phyloP scores from a whole-genome alignment of 1,140 invertebrate species.

The Drosophila busckii region DNA sequence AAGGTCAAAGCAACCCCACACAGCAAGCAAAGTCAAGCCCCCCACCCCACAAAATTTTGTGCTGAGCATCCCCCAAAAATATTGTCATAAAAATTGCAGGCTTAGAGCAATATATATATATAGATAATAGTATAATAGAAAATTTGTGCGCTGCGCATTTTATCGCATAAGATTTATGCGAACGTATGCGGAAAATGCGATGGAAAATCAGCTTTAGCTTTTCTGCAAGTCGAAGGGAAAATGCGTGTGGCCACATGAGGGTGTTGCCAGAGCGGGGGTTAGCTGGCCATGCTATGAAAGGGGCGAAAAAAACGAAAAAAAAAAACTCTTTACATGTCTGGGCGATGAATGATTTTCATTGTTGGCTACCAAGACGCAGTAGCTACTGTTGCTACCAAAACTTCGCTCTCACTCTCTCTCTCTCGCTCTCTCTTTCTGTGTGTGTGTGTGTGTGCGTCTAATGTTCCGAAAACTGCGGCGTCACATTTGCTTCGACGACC shows the following conservation, averaged over 20 bases:
- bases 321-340: constrained; percentile 48
- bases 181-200: constrained; percentile 63
- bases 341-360: constrained; percentile 64
- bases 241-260: constrained; percentile 13
- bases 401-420: too few relatives aligned
- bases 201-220: constrained; percentile 13
- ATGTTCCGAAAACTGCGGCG: constrained; percentile 56
- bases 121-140: not conserved
- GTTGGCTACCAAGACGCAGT: constrained; percentile 61
- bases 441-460: constrained; percentile 25
- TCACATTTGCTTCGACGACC: constrained; percentile 27
- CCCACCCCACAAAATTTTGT: too few relatives aligned
- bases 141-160: constrained; percentile 59
- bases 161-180: constrained; percentile 61
- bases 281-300: constrained; percentile 4
- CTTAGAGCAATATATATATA: too few relatives aligned
- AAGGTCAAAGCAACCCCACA: too few relatives aligned
- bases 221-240: constrained; percentile 3
- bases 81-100: too few relatives aligned
- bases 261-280: not conserved
- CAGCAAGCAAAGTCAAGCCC: too few relatives aligned
- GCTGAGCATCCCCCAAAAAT: too few relatives aligned
- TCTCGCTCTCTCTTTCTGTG: constrained; percentile 6
- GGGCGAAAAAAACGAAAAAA: constrained; percentile 23
- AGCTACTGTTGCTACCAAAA: constrained; percentile 40